phyloP scores from a whole-genome alignment of 1,140 invertebrate species.

The Hyles euphorbiae region DNA sequence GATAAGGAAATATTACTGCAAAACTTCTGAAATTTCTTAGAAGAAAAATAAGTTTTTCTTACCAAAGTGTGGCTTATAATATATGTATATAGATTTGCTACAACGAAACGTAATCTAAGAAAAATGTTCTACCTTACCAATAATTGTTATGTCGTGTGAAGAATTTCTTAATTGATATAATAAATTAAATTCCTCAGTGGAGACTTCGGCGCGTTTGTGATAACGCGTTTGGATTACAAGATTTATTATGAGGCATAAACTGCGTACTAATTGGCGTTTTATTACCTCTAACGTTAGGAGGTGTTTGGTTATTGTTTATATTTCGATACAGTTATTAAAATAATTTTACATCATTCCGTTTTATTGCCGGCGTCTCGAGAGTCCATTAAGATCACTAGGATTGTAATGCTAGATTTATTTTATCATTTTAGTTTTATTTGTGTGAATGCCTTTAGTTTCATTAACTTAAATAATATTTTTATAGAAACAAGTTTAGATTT shows the following conservation, averaged over 20 bases:
- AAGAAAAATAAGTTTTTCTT: too few relatives aligned
- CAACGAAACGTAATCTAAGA: too few relatives aligned
- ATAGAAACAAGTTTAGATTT: too few relatives aligned
- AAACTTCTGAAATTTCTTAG: too few relatives aligned
- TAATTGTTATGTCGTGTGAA: conserved; percentile 38
- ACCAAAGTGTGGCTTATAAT: too few relatives aligned
- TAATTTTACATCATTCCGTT: neutral
- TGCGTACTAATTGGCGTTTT: conserved; percentile 49
- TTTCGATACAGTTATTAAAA: conserved; percentile 38
- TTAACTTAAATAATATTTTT: too few relatives aligned
- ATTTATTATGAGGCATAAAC: conserved; percentile 44
- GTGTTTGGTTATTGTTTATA: conserved; percentile 32
- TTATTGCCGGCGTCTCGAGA: neutral
- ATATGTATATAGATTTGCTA: too few relatives aligned
- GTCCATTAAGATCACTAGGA: too few relatives aligned
- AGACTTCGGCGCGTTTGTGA: conserved; percentile 44
- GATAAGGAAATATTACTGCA: too few relatives aligned
- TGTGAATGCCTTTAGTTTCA: too few relatives aligned
- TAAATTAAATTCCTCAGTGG: conserved; percentile 44
- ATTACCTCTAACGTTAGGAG: conserved; percentile 19
- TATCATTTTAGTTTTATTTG: too few relatives aligned
- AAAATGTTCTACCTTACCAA: conserved; percentile 3
- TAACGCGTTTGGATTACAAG: conserved; percentile 46
- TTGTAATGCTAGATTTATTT: too few relatives aligned
- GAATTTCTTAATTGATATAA: conserved; percentile 59